Evolutionary conservation across 2,797 vertebrate species (phyloP), one percentile per base, ranked within the genome.

Genomic region (Schizopygopsis pylzovi): DNA sequence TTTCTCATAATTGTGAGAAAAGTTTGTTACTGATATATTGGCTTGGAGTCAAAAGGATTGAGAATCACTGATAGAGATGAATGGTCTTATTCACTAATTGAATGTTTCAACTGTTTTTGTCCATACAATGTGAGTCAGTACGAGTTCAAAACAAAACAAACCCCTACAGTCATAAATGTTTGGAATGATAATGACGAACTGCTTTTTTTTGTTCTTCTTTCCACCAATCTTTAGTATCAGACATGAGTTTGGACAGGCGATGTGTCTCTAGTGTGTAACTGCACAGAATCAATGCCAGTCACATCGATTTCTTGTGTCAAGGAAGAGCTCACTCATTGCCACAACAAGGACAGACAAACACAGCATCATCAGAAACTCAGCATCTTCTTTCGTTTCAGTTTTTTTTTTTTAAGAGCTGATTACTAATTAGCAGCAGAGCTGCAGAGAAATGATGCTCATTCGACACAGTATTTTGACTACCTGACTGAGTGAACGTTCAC

Each of bases 271-370:
- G 15, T 39, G 13, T 65, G 39, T 63, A 76, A 52, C 28, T 12
- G 6, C 49, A 71, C 5, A 52, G 39, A 70, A 65, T 49, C 43
- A 76, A 67, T 67, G 15, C 20, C 22, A 47, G 72, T 43, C 59
- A 52, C 59, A 83, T 67, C 2, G 10, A 84, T 84, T 47, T 20
- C 15, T 13, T 28, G 16, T 18, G 71, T 73, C 22, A 83, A 39
- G 82, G 20, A 52, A 67, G 9, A 77, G n/a, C 22, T 67, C 22
- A 65, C 15, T 52, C 56, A 65, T 7, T 39, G 25, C 54, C 15
- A 61, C 0, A 79, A 83, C 61, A 86, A 39, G 28, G 25, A 61
- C 78, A 79, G 77, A 87, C 70, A 85, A 86, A 86, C 79, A 59
- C 68, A 77, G 41, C 43, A 43, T 61, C 72, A 79, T 28, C 25